Percentiles rank a stretch among this genome's conserved stretches.
Evolutionary conservation across 1,140 invertebrate genomes (phyloP).

Genomic region (Semibalanus balanoides): DNA sequence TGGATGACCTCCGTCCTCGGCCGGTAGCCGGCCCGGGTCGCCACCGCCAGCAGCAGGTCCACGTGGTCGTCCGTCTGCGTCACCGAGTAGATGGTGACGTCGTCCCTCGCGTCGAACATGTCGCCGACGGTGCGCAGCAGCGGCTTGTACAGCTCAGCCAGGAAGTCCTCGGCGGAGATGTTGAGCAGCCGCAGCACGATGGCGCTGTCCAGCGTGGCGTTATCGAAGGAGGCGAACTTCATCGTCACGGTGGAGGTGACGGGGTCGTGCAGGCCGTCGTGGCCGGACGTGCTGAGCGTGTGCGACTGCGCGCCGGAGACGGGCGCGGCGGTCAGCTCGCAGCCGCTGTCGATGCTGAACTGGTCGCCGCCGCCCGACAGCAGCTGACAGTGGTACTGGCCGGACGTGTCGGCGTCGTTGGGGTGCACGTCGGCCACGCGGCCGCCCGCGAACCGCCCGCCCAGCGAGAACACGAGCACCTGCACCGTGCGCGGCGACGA

Average conservation of each 20-base stretch:
- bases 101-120: constrained; percentile 35
- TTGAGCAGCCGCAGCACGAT: constrained; percentile 57
- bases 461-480: constrained; percentile 60
- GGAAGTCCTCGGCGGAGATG: constrained; percentile 53
- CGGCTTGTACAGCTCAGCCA: constrained; percentile 49
- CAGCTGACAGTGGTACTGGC: constrained; percentile 73
- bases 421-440: constrained; percentile 82
- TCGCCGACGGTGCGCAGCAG: constrained; percentile 53
- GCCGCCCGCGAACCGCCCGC: constrained; percentile 43
- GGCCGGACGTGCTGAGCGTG: constrained; percentile 62
- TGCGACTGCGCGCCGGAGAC: constrained; percentile 26
- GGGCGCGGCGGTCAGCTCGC: constrained; percentile 48
- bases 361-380: constrained; percentile 38
- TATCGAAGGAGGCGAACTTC: constrained; percentile 62
- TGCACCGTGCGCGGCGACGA: constrained; percentile 66
- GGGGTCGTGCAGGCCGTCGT: constrained; percentile 72
- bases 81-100: constrained; percentile 46
- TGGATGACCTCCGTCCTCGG: constrained; percentile 41
- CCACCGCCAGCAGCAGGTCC: constrained; percentile 51
- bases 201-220: constrained; percentile 65
- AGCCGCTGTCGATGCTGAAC: constrained; percentile 55
- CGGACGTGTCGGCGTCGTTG: constrained; percentile 71
- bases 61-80: constrained; percentile 34
- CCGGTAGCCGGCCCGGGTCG: constrained; percentile 38
- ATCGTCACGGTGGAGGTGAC: constrained; percentile 69